A percentile compares a stretch with the other conserved stretches of the same genome.
Conservation (phyloP, 2,888 invertebrate genomes). For the Eupithecia centaureata region DNA sequence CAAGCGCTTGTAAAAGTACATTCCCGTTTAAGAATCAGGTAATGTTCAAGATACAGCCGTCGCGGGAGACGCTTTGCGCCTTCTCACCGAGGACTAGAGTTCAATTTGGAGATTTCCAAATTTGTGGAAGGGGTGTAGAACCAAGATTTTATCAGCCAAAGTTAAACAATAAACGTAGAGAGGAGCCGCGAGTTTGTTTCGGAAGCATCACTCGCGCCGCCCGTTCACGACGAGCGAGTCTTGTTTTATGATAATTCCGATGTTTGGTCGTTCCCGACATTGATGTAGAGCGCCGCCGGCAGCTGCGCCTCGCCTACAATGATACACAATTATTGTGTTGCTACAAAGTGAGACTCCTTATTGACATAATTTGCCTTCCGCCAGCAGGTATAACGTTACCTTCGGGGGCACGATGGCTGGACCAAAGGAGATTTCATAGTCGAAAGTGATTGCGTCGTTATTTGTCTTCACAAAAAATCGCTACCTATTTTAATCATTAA, state of each 20-base stretch:
- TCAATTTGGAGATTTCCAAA: slow-evolving; percentile 14
- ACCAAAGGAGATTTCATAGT: neutral
- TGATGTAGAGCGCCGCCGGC: slow-evolving; percentile 14
- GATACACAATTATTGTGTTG: neutral
- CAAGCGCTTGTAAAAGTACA: slow-evolving; percentile 42
- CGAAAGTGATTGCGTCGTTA: neutral
- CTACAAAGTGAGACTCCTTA: neutral
- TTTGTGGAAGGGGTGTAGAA: slow-evolving; percentile 33
- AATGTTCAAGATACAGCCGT: slow-evolving; percentile 34
- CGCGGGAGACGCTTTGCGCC: slow-evolving; percentile 10
- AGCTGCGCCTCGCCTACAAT: slow-evolving; percentile 14
- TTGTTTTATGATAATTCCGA: slow-evolving; percentile 45
- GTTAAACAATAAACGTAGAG: slow-evolving; percentile 47
- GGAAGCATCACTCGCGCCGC: slow-evolving; percentile 40
- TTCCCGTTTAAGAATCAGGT: slow-evolving; percentile 42
- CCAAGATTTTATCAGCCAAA: slow-evolving; percentile 46
- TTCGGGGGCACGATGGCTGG: neutral
- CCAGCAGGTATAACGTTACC: neutral
- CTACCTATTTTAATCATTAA: neutral
- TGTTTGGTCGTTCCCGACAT: slow-evolving; percentile 26
- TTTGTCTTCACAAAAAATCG: neutral
- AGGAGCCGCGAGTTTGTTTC: slow-evolving; percentile 41
- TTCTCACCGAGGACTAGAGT: slow-evolving; percentile 28
- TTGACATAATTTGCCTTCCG: neutral
- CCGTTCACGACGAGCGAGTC: slow-evolving; percentile 40